These are phyloP conservation scores for Ormyrus thymus DNA, from an alignment of 2,888 invertebrate genomes.

Conservation along the genomic window DNA sequence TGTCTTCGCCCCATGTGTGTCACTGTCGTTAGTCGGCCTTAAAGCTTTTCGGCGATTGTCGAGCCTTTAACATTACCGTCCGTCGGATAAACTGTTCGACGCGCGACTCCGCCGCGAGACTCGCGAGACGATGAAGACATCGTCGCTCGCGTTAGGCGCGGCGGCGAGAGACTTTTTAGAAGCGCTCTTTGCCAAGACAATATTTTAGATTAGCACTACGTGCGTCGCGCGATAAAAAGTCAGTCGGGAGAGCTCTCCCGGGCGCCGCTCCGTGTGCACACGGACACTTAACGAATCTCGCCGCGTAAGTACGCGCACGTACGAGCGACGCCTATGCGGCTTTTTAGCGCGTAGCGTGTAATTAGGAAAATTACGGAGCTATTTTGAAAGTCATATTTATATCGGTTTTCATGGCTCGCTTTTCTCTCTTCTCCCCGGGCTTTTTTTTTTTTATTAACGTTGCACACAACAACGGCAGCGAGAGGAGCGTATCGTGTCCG, in stretches of 20 bases:
- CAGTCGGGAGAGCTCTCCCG: neutral
- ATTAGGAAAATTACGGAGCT: slow-evolving; percentile 56
- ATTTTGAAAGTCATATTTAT: slow-evolving; percentile 56
- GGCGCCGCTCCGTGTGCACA: neutral
- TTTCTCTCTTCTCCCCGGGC: slow-evolving; percentile 22
- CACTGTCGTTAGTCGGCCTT: too few species aligned
- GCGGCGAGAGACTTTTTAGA: slow-evolving; percentile 15
- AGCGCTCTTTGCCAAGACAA: slow-evolving; percentile 43
- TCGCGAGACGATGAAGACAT: slow-evolving; percentile 3
- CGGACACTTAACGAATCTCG: slow-evolving; percentile 28
- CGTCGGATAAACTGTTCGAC: too few species aligned
- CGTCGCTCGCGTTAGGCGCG: neutral
- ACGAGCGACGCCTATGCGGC: slow-evolving; percentile 29
- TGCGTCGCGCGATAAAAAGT: slow-evolving; percentile 36
- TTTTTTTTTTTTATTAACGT: slow-evolving; percentile 3
- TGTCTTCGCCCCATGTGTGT: too few species aligned
- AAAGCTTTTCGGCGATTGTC: too few species aligned
- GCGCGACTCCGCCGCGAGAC: slow-evolving; percentile 40
- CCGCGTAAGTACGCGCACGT: neutral
- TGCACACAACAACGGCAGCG: neutral
- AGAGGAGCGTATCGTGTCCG: slow-evolving; percentile 15
- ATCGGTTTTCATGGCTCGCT: slow-evolving; percentile 50
- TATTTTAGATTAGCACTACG: slow-evolving; percentile 39
- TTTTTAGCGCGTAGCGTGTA: slow-evolving; percentile 44
- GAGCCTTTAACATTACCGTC: too few species aligned